Percentiles rank a stretch among this genome's conserved stretches.
phyloP scores from a whole-genome alignment of 2,888 invertebrate species.

The Listrodromus nycthemerus region DNA sequence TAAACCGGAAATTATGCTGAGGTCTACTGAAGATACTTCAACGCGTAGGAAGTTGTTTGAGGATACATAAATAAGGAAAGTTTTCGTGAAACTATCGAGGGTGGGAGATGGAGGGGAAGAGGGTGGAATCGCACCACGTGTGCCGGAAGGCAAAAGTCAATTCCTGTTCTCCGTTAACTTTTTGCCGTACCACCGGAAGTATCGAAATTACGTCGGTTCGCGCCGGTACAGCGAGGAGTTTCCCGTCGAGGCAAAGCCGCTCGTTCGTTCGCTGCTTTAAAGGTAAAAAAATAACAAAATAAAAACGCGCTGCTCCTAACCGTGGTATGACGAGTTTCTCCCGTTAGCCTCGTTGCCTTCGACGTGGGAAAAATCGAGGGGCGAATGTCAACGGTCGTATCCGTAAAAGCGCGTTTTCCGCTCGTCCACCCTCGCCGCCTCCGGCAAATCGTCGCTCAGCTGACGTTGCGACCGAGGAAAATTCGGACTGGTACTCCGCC shows the following conservation, averaged over 20 bases:
- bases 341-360: slow-evolving; percentile 34
- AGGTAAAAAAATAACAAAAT: slow-evolving; percentile 12
- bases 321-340: slow-evolving; percentile 6
- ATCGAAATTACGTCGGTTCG: slow-evolving; percentile 10
- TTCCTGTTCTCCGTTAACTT: not conserved
- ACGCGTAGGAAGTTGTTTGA: not conserved
- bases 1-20: slow-evolving; percentile 12
- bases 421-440: slow-evolving; percentile 21
- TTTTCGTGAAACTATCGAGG: slow-evolving; percentile 26
- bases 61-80: slow-evolving; percentile 15
- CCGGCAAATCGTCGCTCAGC: slow-evolving; percentile 2
- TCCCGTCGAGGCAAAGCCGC: not conserved
- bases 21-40: slow-evolving; percentile 5
- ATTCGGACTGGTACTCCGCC: slow-evolving; percentile 51
- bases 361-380: slow-evolving; percentile 42
- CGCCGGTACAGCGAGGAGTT: not conserved
- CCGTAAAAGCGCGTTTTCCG: slow-evolving; percentile 12
- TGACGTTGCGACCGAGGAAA: slow-evolving; percentile 25
- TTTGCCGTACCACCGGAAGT: not conserved
- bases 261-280: slow-evolving; percentile 5
- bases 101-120: too few species aligned
- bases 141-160: not conserved
- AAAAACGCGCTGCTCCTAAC: slow-evolving; percentile 8
- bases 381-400: slow-evolving; percentile 37
- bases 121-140: not conserved